Evolutionary conservation across 2,888 invertebrate species (phyloP).

Genomic region (Lochmaea crataegi): DNA sequence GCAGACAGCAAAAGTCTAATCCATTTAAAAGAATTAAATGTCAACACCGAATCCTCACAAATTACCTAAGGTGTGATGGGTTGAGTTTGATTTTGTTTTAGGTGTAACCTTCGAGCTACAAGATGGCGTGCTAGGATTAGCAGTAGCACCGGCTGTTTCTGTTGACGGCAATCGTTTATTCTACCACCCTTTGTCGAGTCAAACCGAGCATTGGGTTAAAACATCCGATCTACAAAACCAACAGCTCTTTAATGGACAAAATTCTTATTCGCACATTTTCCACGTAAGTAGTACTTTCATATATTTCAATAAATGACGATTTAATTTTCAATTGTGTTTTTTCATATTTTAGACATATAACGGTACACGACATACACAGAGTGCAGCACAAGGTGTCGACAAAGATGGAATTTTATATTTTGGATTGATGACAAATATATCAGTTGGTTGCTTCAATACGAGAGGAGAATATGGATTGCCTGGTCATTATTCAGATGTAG

Average conservation of each 20-base stretch:
- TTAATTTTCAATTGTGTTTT: background rate
- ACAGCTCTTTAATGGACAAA: conserved; percentile 61
- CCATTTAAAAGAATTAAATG: no score
- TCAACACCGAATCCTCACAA: no score
- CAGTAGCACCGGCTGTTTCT: conserved; percentile 73
- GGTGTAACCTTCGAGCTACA: conserved; percentile 77
- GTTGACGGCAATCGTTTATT: conserved; percentile 69
- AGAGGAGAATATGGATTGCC: conserved; percentile 70
- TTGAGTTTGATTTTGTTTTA: conserved; percentile 47
- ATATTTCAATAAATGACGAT: no score
- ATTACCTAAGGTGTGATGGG: no score
- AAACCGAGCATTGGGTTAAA: conserved; percentile 73
- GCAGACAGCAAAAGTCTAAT: no score
- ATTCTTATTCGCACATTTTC: background rate
- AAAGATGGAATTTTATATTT: conserved; percentile 77
- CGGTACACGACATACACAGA: conserved; percentile 72
- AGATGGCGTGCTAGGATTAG: conserved; percentile 79
- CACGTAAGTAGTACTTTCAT: background rate
- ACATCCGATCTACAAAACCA: conserved; percentile 73
- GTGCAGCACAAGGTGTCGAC: conserved; percentile 79
- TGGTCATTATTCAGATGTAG: conserved; percentile 69
- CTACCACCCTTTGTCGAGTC: conserved; percentile 77
- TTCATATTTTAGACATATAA: conserved; percentile 64
- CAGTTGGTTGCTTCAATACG: conserved; percentile 81
- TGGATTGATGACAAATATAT: conserved; percentile 75